These are phyloP conservation scores for Protaetia brevitarsis DNA, from an alignment of 1,140 invertebrate genomes.

Conservation along the genomic window DNA sequence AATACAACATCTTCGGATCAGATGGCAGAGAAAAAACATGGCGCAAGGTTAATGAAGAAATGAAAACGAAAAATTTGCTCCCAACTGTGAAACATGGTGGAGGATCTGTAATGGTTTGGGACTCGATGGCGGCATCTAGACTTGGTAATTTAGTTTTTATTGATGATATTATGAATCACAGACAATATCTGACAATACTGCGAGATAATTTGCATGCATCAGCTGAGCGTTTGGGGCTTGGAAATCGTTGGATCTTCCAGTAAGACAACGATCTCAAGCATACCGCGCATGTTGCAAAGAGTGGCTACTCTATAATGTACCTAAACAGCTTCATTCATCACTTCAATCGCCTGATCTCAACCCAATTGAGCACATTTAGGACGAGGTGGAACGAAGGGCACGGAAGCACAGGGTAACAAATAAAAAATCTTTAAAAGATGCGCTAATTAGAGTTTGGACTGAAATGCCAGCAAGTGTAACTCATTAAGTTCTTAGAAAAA, in stretches of 20 bases:
- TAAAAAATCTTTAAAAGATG: conserved; percentile 22
- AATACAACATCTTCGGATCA: not conserved
- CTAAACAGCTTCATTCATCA: conserved; percentile 37
- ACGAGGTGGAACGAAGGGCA: conserved; percentile 35
- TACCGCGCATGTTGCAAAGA: conserved; percentile 33
- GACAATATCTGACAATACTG: conserved; percentile 29
- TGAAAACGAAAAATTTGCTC: not conserved
- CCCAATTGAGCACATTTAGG: conserved; percentile 45
- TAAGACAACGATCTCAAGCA: conserved; percentile 47
- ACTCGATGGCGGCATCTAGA: conserved; percentile 38
- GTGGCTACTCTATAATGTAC: conserved; percentile 37
- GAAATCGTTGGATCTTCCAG: conserved; percentile 34
- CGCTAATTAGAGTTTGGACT: not conserved
- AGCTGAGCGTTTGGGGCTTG: conserved; percentile 15
- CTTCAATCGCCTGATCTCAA: conserved; percentile 47
- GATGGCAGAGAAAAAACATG: not conserved
- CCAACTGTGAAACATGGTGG: not conserved
- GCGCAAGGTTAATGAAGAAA: not conserved
- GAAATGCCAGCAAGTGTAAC: conserved; percentile 6
- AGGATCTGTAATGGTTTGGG: conserved; percentile 29
- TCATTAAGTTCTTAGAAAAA: too few relatives aligned
- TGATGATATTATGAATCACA: conserved; percentile 42
- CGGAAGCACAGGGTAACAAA: too few relatives aligned
- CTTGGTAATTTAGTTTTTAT: conserved; percentile 41
- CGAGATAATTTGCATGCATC: conserved; percentile 27